Evolutionary conservation across 2,113 vertebrate genomes (phyloP).

Genomic region (Mystacornis crossleyi): DNA sequence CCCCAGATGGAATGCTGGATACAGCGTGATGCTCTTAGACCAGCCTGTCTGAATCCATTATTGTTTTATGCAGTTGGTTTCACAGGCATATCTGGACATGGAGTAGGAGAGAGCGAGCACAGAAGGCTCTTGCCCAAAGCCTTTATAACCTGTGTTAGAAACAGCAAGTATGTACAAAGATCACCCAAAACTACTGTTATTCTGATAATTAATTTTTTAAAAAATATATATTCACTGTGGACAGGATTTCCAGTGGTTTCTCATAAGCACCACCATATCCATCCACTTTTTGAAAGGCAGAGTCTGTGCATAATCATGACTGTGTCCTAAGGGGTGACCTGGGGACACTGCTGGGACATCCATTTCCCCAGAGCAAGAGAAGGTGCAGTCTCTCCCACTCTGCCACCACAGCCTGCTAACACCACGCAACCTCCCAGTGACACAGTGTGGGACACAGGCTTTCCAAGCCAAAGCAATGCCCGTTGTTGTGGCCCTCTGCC

Average conservation of each 20-base stretch:
- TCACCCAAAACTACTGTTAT: not conserved
- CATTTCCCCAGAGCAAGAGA: not conserved
- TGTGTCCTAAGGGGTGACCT: not conserved
- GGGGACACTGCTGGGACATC: not conserved
- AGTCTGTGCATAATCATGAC: not conserved
- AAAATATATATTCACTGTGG: not conserved
- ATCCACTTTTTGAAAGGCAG: not conserved
- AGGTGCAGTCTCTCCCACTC: not conserved
- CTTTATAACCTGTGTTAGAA: not conserved
- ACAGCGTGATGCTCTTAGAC: rapidly evolving
- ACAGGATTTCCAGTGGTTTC: not conserved
- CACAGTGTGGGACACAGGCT: rapidly evolving
- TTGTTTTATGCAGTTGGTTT: not conserved
- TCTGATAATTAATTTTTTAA: not conserved
- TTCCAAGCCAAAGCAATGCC: not conserved
- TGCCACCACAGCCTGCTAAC: not conserved
- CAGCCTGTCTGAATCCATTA: not conserved
- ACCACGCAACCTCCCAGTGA: not conserved
- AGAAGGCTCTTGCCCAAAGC: not conserved
- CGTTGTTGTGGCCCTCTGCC: not conserved
- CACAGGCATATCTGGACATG: not conserved
- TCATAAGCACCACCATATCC: not conserved
- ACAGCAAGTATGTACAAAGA: not conserved
- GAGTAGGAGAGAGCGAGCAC: not conserved
- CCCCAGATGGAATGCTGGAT: not conserved